Evolutionary conservation across 2,113 vertebrate species (phyloP).

Genomic region (Damaliscus lunatus): DNA sequence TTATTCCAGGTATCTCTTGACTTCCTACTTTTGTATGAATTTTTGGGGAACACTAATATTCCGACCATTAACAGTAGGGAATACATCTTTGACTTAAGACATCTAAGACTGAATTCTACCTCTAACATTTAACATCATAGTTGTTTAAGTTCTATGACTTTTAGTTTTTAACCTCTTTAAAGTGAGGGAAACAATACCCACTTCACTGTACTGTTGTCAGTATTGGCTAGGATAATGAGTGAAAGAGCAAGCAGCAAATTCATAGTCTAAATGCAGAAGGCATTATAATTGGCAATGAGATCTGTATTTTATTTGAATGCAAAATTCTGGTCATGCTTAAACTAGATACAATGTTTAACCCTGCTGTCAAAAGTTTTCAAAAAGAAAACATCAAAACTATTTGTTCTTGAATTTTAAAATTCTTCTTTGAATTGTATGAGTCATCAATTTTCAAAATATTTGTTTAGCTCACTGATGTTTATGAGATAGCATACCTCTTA

Average conservation of each 20-base stretch:
- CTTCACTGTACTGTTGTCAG: not conserved
- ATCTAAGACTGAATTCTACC: not conserved
- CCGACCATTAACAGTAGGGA: not conserved
- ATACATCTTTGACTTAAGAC: not conserved
- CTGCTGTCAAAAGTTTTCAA: not conserved
- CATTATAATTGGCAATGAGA: not conserved
- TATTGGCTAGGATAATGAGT: not conserved
- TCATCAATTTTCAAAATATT: constrained; percentile 24
- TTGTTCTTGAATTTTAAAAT: constrained; percentile 36
- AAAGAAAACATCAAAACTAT: not conserved
- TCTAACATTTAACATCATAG: not conserved
- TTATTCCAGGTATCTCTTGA: not conserved
- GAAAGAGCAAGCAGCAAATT: not conserved
- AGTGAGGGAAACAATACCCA: not conserved
- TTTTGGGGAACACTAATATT: not conserved
- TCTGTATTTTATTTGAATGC: constrained; percentile 22
- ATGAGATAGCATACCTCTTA: not conserved
- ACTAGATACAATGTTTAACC: constrained; percentile 18
- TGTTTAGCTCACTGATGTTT: constrained; percentile 25
- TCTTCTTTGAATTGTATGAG: constrained; percentile 44
- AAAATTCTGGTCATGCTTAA: constrained; percentile 5
- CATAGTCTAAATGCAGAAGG: not conserved
- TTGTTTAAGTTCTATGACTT: not conserved
- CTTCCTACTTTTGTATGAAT: not conserved
- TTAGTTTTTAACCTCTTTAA: not conserved